These are phyloP conservation scores for Coendou prehensilis DNA, from an alignment of 2,797 vertebrate genomes.

Conservation along the genomic window DNA sequence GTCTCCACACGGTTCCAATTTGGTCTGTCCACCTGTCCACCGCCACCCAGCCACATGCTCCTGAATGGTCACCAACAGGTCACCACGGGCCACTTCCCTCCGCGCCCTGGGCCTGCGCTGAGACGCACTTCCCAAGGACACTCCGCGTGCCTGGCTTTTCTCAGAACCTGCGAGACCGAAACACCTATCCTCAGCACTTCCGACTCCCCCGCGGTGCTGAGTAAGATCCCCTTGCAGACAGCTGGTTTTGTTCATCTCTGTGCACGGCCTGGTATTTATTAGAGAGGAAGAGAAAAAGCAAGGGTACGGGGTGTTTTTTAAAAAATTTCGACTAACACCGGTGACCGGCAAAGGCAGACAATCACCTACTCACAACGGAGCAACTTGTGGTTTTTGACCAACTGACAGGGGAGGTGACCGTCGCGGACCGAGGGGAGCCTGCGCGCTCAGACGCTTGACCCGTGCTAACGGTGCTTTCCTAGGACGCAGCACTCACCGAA, in stretches of 20 bases:
- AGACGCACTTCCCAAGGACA: neutral
- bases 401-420: neutral
- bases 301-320: neutral
- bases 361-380: too few species aligned
- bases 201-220: neutral
- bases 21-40: neutral
- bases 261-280: neutral
- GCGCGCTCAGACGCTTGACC: neutral
- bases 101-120: neutral
- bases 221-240: neutral
- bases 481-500: conserved; percentile 92
- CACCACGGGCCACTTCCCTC: neutral
- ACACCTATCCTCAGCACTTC: neutral
- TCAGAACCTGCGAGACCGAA: neutral
- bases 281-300: neutral
- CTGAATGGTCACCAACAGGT: neutral
- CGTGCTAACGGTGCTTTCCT: neutral
- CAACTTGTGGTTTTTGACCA: neutral
- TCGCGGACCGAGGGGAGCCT: neutral
- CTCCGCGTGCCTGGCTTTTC: neutral
- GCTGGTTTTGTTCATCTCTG: neutral
- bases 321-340: neutral
- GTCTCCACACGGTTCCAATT: neutral
- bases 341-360: neutral
- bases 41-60: neutral